Evolutionary conservation across 92 coral and sea anemone genomes (phyloP).

Genomic region (Hydrozoanthus gracilis): DNA sequence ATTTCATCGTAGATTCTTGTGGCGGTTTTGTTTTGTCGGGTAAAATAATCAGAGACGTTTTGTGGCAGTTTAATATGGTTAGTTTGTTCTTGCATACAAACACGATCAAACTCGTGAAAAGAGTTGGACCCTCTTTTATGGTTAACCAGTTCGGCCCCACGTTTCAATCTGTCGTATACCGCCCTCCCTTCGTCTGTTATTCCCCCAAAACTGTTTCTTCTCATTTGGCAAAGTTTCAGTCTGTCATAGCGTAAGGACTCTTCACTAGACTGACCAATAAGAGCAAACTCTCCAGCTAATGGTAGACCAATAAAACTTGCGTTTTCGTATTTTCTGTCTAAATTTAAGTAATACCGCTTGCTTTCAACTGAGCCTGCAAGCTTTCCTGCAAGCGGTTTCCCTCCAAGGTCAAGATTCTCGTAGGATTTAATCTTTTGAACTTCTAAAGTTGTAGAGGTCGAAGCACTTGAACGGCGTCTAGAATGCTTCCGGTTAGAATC

Average conservation of each 20-base stretch:
- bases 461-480: too few relatives aligned
- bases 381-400: conserved; percentile 25
- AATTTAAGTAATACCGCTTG: conserved; percentile 6
- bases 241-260: background rate
- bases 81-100: background rate
- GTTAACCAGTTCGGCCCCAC: background rate
- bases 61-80: too few relatives aligned
- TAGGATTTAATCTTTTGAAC: background rate
- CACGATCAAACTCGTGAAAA: background rate
- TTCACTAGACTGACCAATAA: background rate
- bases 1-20: too few relatives aligned
- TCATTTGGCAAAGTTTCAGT: background rate
- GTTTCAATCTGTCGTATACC: conserved; percentile 11
- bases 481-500: background rate
- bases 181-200: conserved; percentile 17
- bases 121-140: background rate
- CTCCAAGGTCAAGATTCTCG: background rate
- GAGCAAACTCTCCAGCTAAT: conserved; percentile 14
- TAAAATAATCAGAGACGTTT: too few relatives aligned
- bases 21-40: too few relatives aligned
- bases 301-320: background rate
- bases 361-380: conserved; percentile 17
- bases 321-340: conserved; percentile 16
- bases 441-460: background rate
- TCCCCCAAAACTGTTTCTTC: conserved; percentile 31